phyloP scores from a whole-genome alignment of 2,888 invertebrate species.

The Cepaea hortensis region DNA sequence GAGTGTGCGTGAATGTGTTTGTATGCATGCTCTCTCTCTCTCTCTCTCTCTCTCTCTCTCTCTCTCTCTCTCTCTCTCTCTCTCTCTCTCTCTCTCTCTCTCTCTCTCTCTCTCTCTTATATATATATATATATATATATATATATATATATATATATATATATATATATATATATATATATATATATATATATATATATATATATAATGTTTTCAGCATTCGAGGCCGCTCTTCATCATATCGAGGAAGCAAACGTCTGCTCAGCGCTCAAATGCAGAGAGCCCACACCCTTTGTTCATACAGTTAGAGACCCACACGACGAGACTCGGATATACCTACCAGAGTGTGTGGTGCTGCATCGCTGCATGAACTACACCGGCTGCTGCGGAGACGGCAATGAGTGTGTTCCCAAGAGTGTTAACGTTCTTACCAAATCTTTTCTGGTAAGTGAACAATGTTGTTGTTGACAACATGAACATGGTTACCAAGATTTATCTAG shows the following conservation, averaged over 20 bases:
- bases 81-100: too few species aligned
- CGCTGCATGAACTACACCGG: constrained; percentile 91
- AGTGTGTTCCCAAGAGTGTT: constrained; percentile 87
- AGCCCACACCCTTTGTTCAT: constrained; percentile 86
- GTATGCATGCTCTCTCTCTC: too few species aligned
- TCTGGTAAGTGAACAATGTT: constrained; percentile 83
- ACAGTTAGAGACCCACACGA: constrained; percentile 84
- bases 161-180: too few species aligned
- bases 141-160: too few species aligned
- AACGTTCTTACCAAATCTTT: constrained; percentile 86
- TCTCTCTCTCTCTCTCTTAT: too few species aligned
- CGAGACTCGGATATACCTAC: constrained; percentile 85
- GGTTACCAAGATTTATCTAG: too few species aligned
- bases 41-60: too few species aligned
- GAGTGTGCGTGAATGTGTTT: too few species aligned
- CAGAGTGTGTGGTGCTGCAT: constrained; percentile 90
- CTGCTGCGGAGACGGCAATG: constrained; percentile 86
- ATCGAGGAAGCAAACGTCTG: constrained; percentile 59
- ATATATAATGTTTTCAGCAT: constrained; percentile 50
- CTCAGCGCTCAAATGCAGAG: constrained; percentile 78
- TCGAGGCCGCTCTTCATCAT: constrained; percentile 59
- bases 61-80: too few species aligned
- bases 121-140: too few species aligned
- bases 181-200: too few species aligned
- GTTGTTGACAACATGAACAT: background rate